These are phyloP conservation scores for Euschistus heros DNA, from an alignment of 1,140 invertebrate species.

Conservation along the genomic window DNA sequence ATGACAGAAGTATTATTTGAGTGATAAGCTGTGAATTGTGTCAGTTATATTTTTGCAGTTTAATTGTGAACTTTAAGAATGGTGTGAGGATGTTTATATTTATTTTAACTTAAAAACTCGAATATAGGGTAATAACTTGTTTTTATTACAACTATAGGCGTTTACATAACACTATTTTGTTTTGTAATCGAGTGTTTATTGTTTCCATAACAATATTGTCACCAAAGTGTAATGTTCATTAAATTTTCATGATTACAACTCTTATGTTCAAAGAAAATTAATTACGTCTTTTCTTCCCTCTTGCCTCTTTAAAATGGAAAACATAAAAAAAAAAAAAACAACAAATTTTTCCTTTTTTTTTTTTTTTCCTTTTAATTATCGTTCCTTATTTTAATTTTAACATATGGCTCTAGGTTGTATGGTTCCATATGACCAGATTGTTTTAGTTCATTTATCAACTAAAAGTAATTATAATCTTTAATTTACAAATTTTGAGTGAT, in stretches of 20 bases:
- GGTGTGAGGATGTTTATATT: slow-evolving; percentile 13
- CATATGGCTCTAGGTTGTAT: no score
- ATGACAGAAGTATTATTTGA: slow-evolving; percentile 1
- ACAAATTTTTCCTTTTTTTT: background rate
- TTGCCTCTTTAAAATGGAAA: background rate
- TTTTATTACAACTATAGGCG: slow-evolving; percentile 9
- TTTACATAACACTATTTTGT: slow-evolving; percentile 1
- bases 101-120: background rate
- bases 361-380: background rate
- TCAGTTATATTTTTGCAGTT: slow-evolving; percentile 11
- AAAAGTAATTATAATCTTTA: no score
- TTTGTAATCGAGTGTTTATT: background rate
- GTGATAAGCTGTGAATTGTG: background rate
- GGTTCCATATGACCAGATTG: no score
- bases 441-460: no score
- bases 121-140: background rate
- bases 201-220: background rate
- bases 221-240: slow-evolving; percentile 8
- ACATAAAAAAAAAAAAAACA: background rate
- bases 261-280: background rate
- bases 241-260: slow-evolving; percentile 5
- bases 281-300: background rate
- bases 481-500: no score
- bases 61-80: slow-evolving; percentile 9
- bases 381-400: no score